Evolutionary conservation across 2,888 invertebrate species (phyloP).

Genomic region (Perithous albicinctus): DNA sequence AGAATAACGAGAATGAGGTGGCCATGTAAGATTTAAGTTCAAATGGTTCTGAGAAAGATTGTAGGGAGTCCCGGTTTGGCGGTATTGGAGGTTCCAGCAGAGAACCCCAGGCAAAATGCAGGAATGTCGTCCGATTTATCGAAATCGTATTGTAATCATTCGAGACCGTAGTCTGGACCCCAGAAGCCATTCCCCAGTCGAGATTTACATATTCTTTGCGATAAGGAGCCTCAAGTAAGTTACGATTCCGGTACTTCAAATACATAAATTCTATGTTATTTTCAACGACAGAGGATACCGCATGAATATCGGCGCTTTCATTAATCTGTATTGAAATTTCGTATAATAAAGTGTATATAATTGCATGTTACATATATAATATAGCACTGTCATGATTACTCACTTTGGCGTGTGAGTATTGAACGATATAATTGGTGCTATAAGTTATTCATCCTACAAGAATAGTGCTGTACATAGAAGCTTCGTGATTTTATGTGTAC

Average conservation of each 20-base stretch:
- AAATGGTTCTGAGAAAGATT: neutral
- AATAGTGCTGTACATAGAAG: too few relatives aligned
- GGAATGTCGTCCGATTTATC: constrained; percentile 64
- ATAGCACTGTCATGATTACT: too few relatives aligned
- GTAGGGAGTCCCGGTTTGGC: neutral
- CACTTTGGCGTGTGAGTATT: too few relatives aligned
- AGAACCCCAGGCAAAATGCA: constrained; percentile 31
- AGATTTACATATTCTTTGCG: constrained; percentile 55
- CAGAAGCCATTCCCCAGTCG: constrained; percentile 47
- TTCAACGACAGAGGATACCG: constrained; percentile 2
- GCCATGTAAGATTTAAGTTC: constrained; percentile 9
- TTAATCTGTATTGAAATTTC: neutral
- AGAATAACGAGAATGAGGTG: too few relatives aligned
- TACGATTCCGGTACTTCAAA: constrained; percentile 8
- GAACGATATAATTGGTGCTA: too few relatives aligned
- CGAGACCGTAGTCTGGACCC: constrained; percentile 14
- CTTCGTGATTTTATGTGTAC: too few relatives aligned
- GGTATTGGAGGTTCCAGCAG: neutral
- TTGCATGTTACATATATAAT: too few relatives aligned
- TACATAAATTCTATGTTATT: constrained; percentile 13
- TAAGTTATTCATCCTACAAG: too few relatives aligned
- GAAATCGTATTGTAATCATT: constrained; percentile 58
- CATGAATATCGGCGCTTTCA: neutral
- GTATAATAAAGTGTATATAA: neutral
- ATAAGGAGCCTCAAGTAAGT: constrained; percentile 46